These are phyloP conservation scores for Lithobates pipiens DNA, from an alignment of 2,797 vertebrate species.

Conservation along the genomic window DNA sequence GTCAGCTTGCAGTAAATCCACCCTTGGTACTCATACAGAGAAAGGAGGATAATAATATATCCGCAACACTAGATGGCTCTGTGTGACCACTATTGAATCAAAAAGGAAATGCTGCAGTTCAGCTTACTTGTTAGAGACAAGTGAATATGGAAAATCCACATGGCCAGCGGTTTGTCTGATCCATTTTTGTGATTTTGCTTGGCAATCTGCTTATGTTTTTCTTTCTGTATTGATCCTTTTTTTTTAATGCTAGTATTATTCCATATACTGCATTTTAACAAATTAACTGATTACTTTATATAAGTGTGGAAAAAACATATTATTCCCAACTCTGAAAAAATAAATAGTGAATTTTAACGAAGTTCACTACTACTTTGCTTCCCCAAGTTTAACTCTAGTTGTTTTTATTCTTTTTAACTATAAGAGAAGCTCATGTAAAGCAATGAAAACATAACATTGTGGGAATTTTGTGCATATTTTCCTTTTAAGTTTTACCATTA, in stretches of 20 bases:
- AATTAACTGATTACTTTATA: not conserved
- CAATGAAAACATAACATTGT: too few relatives aligned
- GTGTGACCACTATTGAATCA: slow-evolving; percentile 25
- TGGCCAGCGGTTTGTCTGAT: not conserved
- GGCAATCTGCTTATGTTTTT: not conserved
- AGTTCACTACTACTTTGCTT: too few relatives aligned
- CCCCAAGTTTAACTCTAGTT: too few relatives aligned
- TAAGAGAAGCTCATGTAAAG: too few relatives aligned
- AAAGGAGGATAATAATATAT: not conserved
- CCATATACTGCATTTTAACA: not conserved
- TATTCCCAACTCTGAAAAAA: not conserved
- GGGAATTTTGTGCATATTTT: too few relatives aligned
- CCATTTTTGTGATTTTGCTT: not conserved
- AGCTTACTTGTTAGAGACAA: not conserved
- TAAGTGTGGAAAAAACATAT: not conserved
- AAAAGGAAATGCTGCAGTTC: not conserved
- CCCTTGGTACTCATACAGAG: not conserved
- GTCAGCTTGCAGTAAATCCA: not conserved
- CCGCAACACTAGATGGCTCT: slow-evolving; percentile 53
- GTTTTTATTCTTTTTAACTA: too few relatives aligned
- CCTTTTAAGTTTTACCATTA: too few relatives aligned
- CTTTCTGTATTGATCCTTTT: too few relatives aligned
- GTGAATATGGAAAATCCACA: not conserved
- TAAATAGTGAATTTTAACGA: too few relatives aligned
- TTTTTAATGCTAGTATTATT: not conserved